phyloP scores from a whole-genome alignment of 2,113 vertebrate genomes.

The Shinisaurus crocodilurus region DNA sequence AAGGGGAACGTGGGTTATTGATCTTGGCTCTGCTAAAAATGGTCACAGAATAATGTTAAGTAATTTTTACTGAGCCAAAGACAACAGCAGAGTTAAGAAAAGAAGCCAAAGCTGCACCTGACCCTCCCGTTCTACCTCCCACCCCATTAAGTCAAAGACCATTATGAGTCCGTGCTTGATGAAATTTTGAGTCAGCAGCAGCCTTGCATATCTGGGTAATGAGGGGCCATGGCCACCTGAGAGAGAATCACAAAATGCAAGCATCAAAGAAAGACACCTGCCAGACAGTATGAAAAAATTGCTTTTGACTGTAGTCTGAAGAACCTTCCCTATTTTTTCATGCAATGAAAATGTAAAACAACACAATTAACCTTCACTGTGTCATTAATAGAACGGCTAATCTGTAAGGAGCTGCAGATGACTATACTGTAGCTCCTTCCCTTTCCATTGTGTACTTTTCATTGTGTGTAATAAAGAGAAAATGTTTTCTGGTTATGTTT shows the following conservation, averaged over 20 bases:
- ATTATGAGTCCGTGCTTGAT: neutral
- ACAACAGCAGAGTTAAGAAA: neutral
- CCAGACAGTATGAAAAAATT: constrained; percentile 54
- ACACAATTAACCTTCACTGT: constrained; percentile 47
- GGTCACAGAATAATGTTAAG: neutral
- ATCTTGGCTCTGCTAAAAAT: neutral
- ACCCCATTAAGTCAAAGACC: constrained; percentile 42
- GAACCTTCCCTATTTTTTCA: constrained; percentile 32
- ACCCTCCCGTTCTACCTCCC: neutral
- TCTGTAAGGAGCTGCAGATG: neutral
- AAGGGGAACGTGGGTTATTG: neutral
- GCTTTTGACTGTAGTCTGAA: constrained; percentile 42
- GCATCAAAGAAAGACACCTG: constrained; percentile 55
- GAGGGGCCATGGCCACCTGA: constrained; percentile 51
- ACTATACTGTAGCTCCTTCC: neutral
- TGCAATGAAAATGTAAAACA: constrained; percentile 49
- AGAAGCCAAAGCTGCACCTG: neutral
- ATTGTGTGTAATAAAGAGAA: accelerated
- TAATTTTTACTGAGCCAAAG: neutral
- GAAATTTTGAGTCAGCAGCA: constrained; percentile 38
- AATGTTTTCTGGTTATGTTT: neutral
- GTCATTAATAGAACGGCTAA: neutral
- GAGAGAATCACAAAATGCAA: constrained; percentile 46
- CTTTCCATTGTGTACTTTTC: neutral
- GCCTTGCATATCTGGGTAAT: constrained; percentile 44